These are phyloP conservation scores for Eclectus roratus DNA, from an alignment of 2,113 vertebrate species.

Conservation along the genomic window DNA sequence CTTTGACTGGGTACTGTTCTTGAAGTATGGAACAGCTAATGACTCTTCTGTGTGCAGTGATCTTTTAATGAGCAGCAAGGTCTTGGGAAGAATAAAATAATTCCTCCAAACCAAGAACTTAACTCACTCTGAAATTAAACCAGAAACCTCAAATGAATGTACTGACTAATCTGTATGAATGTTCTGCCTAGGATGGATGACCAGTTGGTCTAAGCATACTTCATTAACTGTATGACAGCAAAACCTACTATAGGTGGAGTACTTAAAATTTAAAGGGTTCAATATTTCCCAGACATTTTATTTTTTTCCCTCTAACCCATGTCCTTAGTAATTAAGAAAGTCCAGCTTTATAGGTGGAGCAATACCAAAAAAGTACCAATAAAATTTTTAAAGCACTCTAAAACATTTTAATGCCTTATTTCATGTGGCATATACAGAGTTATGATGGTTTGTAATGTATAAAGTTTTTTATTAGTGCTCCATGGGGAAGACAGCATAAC, in stretches of 20 bases:
- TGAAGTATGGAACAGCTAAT: neutral
- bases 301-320: neutral
- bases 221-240: neutral
- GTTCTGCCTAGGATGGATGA: neutral
- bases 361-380: conserved; percentile 44
- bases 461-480: conserved; percentile 55
- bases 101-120: neutral
- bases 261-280: conserved; percentile 2
- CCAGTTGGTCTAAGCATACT: neutral
- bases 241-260: neutral
- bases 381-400: conserved; percentile 58
- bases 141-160: neutral
- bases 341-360: conserved; percentile 44
- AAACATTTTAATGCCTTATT: conserved; percentile 60
- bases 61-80: neutral
- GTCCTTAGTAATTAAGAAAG: conserved; percentile 44
- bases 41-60: neutral
- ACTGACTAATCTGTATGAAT: neutral
- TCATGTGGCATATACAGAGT: conserved; percentile 50
- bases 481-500: conserved; percentile 24
- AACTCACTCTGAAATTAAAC: neutral
- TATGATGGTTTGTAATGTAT: conserved; percentile 49
- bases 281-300: neutral
- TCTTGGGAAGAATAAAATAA: neutral
- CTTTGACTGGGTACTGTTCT: neutral